phyloP scores from a whole-genome alignment of 2,888 invertebrate genomes.

The Fissipunctia ypsillon region DNA sequence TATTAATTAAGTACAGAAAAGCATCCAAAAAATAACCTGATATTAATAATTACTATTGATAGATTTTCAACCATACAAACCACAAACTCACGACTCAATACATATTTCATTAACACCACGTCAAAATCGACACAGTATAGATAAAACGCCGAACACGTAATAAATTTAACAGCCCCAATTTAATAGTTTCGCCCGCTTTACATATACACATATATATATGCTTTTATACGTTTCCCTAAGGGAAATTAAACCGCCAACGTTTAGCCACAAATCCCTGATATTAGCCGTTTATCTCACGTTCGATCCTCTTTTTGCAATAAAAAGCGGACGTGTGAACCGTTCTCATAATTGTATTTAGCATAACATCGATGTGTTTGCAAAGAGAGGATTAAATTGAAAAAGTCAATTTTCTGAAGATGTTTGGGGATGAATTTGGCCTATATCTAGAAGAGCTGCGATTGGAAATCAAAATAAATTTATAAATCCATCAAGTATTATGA shows the following conservation, averaged over 20 bases:
- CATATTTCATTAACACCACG: constrained; percentile 31
- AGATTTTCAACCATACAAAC: background rate
- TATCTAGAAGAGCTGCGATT: constrained; percentile 3
- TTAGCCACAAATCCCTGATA: constrained; percentile 60
- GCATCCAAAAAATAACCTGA: background rate
- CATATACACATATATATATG: constrained; percentile 26
- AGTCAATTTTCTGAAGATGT: constrained; percentile 41
- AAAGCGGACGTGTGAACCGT: constrained; percentile 66
- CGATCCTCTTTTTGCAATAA: constrained; percentile 64
- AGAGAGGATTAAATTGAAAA: constrained; percentile 52
- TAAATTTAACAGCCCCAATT: constrained; percentile 48
- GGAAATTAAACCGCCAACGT: constrained; percentile 53
- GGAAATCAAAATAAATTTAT: constrained; percentile 15
- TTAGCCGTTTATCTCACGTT: constrained; percentile 69
- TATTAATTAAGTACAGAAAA: background rate
- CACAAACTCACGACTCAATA: background rate
- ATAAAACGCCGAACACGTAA: constrained; percentile 28
- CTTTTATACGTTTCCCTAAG: constrained; percentile 54
- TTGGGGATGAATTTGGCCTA: constrained; percentile 2
- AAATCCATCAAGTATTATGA: constrained; percentile 2
- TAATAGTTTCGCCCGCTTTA: constrained; percentile 53
- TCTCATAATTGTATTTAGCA: constrained; percentile 65
- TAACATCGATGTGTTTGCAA: constrained; percentile 50
- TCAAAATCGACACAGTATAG: constrained; percentile 11
- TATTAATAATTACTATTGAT: no score